These are phyloP conservation scores for Tragelaphus scriptus DNA, from an alignment of 2,113 vertebrate genomes.

Conservation along the genomic window DNA sequence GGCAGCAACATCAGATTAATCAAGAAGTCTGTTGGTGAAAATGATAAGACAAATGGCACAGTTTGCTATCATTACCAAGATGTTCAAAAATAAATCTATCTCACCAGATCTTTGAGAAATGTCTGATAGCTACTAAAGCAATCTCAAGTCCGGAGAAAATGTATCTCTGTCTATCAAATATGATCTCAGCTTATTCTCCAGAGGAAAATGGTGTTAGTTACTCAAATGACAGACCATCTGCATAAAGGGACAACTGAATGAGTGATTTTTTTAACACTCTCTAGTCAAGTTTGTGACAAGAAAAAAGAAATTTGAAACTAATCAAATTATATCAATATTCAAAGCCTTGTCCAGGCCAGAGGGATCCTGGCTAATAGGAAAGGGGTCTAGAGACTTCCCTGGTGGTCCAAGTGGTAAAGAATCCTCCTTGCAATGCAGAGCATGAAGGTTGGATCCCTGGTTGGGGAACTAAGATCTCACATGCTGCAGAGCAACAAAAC, in stretches of 20 bases:
- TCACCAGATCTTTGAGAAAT: constrained; percentile 13
- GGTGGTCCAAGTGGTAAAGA: not conserved
- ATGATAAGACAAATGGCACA: not conserved
- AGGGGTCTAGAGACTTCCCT: not conserved
- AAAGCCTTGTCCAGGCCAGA: not conserved
- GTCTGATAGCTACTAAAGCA: not conserved
- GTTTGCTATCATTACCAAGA: not conserved
- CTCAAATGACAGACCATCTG: not conserved
- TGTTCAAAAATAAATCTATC: not conserved
- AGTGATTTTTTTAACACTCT: not conserved
- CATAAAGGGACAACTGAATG: not conserved
- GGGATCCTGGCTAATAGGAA: not conserved
- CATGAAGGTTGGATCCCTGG: not conserved
- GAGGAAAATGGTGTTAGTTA: not conserved
- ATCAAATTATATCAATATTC: not conserved
- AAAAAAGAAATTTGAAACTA: not conserved
- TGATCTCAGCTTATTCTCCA: not conserved
- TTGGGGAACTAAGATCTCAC: not conserved
- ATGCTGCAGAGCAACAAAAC: not conserved
- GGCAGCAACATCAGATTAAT: constrained; percentile 10
- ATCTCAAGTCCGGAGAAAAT: not conserved
- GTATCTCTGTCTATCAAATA: not conserved
- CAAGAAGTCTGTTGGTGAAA: constrained; percentile 10
- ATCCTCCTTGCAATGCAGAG: not conserved
- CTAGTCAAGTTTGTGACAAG: not conserved